Base-by-base conservation (phyloP, 2,797 vertebrate genomes). In the Champsocephalus gunnari region DNA sequence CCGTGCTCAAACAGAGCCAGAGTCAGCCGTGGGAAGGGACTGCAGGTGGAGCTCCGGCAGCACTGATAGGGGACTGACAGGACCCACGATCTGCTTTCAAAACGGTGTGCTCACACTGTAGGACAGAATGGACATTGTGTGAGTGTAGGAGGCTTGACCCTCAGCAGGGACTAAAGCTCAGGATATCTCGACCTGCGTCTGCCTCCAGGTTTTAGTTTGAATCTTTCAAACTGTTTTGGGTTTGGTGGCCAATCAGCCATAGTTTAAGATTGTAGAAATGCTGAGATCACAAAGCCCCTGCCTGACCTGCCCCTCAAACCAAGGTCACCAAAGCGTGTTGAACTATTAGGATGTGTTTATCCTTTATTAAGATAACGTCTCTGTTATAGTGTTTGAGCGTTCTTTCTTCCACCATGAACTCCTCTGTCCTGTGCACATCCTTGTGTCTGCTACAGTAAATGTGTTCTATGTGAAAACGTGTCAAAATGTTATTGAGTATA, bases 1-100 rank as follows among this genome's bases (percentile, higher is more conserved):
- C 73, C 0, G 55, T 88, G 12, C 47, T 88, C 72, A 85, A 88
- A 66, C 78, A 86, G 64, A 80, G 59, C 14, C 12, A 11, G 65
- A 45, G 32, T 69, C 59, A 32, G 32, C 45, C 66, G 57, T 12
- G 21, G 64, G 7, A 60, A 34, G 17, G 43, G 4, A 14, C 28
- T 24, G 2, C 58, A 62, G 9, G 45, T 7, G 44, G 73, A 32
- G 5, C 50, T n/a, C 50, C 11, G 13, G 10, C 55, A 12, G 4
- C 21, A 47, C 73, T 68, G 73, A 61, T 17, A 43, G 28, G 28
- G n/a, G 11, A 7, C 19, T 5, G 48, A 43, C 47, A 17, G 21
- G n/a, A 24, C 13, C 38, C 21, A 12, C 24, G n/a, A 48, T 8
- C 58, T 45, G 48, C 16, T 53, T 11, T 34, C 16, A 28, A 28